phyloP scores from a whole-genome alignment of 2,888 invertebrate genomes.

The Heteromyza rotundicornis region DNA sequence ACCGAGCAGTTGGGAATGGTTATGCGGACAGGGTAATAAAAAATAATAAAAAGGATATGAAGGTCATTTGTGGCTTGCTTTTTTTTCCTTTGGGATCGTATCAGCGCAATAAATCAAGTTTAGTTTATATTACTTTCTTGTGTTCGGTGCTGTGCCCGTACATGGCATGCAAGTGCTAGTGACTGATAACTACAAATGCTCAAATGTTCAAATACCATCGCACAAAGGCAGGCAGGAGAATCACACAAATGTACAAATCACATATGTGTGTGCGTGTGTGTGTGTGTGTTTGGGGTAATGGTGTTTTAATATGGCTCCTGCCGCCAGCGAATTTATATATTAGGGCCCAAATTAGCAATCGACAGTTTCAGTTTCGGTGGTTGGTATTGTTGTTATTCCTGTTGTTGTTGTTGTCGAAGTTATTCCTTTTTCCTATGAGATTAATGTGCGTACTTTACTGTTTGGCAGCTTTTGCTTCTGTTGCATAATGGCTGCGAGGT shows the following conservation, averaged over 20 bases:
- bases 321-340: no score
- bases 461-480: no score
- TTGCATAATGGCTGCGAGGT: no score
- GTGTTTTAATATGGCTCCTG: no score
- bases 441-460: no score
- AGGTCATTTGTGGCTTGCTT: not conserved
- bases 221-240: not conserved
- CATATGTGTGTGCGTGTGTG: not conserved
- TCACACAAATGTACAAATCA: not conserved
- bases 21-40: not conserved
- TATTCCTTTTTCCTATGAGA: no score
- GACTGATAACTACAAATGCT: not conserved
- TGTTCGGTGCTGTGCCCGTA: not conserved
- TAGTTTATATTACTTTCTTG: not conserved
- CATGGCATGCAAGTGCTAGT: no score
- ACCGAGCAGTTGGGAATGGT: no score
- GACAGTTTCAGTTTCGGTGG: no score
- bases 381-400: no score
- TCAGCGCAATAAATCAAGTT: not conserved
- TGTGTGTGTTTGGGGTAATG: not conserved
- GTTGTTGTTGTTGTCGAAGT: no score
- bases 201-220: not conserved
- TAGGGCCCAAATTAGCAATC: no score
- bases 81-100: not conserved
- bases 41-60: not conserved